Base-by-base conservation (phyloP, 2,888 invertebrate species). In the Panopea generosa region DNA sequence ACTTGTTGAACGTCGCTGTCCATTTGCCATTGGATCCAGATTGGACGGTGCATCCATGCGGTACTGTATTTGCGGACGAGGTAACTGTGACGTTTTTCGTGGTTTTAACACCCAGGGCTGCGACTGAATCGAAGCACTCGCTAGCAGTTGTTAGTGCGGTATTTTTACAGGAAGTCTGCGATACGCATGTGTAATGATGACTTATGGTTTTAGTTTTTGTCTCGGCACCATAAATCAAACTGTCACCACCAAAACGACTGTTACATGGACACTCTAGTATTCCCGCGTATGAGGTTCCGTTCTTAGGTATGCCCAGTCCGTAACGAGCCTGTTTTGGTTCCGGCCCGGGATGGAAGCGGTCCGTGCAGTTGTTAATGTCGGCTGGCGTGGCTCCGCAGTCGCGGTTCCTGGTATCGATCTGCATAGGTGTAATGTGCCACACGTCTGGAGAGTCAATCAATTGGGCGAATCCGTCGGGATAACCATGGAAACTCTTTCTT, bases 341-440 rank as follows among this genome's bases (percentile, higher is more conserved):
- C 2, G 70, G 70, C 16, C 78, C 78, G 1, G 78, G 78, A 1
- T 26, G 18, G 0, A 38, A 40, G 53, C 62, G 66, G 26, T 56
- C 61, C 14, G 74, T 71, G 49, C 78, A 79, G 45, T 79, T 79
- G 53, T 79, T 27, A 20, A 79, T 45, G 20, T 75, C 74, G 27
- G 67, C 56, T 16, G 71, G 69, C 9, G 78, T 79, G 16, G 49
- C 78, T 0, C 78, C 78, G 52, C 78, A 79, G 49, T 79, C 78
- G 11, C 78, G 59, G 29, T 79, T 79, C 38, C 78, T 45, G 2
- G 78, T 79, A 59, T 79, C 78, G 16, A 79, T 79, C 52, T 79
- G 78, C 78, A 79, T 79, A 27, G 78, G 78, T 4, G 78, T 79
- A 4, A 79, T 79, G 53, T 79, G 78, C 78, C 78, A 79, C 50